phyloP scores from a whole-genome alignment of 2,888 invertebrate genomes.

The Sinopyrophorus schimmeli region DNA sequence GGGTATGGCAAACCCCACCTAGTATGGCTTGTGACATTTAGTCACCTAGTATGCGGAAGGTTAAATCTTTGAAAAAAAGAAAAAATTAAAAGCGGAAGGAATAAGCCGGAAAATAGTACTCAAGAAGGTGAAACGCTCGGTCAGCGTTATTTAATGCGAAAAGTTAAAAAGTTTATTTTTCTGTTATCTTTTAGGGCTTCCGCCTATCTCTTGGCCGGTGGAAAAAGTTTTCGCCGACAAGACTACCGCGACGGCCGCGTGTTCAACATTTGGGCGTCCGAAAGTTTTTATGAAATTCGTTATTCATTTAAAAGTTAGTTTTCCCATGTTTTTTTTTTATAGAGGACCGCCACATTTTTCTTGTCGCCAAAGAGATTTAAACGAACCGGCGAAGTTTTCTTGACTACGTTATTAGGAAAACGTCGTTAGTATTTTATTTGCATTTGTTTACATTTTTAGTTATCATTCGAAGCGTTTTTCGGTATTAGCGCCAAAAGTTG shows the following conservation, averaged over 20 bases:
- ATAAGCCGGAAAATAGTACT: too few relatives aligned
- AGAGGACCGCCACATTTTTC: constrained; percentile 11
- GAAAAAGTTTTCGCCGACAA: neutral
- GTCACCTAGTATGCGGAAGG: too few relatives aligned
- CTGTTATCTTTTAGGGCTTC: constrained; percentile 11
- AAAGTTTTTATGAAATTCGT: constrained; percentile 24
- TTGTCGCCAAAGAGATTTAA: constrained; percentile 15
- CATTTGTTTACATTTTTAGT: too few relatives aligned
- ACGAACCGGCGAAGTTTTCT: constrained; percentile 3
- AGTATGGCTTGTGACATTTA: too few relatives aligned
- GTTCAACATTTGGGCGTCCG: constrained; percentile 4
- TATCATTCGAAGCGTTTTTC: neutral
- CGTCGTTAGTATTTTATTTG: constrained; percentile 9
- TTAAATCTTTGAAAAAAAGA: too few relatives aligned
- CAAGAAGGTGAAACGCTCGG: too few relatives aligned
- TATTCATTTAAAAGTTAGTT: constrained; percentile 24
- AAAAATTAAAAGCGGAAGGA: too few relatives aligned
- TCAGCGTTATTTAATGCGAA: constrained; percentile 9
- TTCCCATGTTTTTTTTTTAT: constrained; percentile 12
- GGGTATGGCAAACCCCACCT: too few relatives aligned
- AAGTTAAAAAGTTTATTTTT: constrained; percentile 18
- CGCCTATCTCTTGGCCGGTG: constrained; percentile 12
- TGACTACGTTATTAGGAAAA: constrained; percentile 4
- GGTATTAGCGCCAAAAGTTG: neutral
- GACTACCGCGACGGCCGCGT: neutral